Conservation (phyloP, 2,797 vertebrate genomes). For the Artibeus jamaicensis region DNA sequence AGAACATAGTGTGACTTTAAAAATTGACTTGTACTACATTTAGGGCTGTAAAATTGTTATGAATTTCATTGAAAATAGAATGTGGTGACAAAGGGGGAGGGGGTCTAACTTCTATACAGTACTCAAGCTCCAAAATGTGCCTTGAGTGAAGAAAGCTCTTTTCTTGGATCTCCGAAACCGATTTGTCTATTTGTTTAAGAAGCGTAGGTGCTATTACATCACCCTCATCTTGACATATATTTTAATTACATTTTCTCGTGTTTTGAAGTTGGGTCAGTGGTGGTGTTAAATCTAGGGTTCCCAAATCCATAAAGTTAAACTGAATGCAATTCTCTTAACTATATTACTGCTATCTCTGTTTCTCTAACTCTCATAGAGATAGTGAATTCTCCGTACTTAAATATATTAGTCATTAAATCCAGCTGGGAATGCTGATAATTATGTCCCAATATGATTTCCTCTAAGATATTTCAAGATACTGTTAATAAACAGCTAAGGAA, state of each 20-base stretch:
- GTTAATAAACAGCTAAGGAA: constrained; percentile 80
- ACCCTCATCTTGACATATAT: background rate
- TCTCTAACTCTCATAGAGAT: constrained; percentile 34
- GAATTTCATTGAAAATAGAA: background rate
- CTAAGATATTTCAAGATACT: constrained; percentile 76
- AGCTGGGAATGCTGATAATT: constrained; percentile 74
- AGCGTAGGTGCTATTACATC: background rate
- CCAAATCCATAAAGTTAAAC: background rate
- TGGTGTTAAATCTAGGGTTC: background rate
- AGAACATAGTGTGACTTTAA: background rate
- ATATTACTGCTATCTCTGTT: constrained; percentile 23
- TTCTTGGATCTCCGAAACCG: background rate
- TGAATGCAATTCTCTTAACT: background rate
- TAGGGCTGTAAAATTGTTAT: background rate
- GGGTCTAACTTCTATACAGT: background rate
- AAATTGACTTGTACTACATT: background rate
- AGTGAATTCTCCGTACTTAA: constrained; percentile 63
- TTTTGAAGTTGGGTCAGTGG: background rate
- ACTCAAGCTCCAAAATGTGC: background rate
- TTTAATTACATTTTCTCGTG: background rate
- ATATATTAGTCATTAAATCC: constrained; percentile 76
- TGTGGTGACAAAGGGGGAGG: background rate
- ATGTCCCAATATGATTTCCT: constrained; percentile 78
- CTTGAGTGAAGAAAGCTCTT: background rate
- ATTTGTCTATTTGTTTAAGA: background rate